A percentile compares a stretch with the other conserved stretches of the same genome.
These are phyloP conservation scores for Aegotheles bennettii DNA, from an alignment of 2,113 vertebrate genomes.

Conservation along the genomic window DNA sequence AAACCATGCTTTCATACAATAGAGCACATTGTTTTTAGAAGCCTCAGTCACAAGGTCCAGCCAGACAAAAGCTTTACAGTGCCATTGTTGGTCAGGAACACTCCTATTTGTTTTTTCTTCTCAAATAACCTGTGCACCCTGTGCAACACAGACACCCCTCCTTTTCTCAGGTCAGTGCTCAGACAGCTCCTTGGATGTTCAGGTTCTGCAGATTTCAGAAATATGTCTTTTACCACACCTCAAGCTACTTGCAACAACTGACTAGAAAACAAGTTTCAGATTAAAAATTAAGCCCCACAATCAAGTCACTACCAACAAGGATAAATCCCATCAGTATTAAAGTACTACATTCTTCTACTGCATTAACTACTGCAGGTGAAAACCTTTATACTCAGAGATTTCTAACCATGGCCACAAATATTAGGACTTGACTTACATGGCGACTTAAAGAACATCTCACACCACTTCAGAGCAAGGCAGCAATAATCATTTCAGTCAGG, in stretches of 20 bases:
- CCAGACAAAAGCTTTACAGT: background rate
- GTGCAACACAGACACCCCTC: background rate
- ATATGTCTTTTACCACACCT: background rate
- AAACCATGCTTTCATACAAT: background rate
- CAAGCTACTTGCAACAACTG: background rate
- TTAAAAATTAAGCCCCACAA: background rate
- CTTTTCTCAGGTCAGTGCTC: background rate
- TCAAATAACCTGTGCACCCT: background rate
- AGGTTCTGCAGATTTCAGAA: background rate
- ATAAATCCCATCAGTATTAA: background rate
- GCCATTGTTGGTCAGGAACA: background rate
- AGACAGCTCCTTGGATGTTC: background rate
- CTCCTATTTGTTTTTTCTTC: background rate
- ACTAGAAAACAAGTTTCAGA: background rate
- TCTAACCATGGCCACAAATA: background rate
- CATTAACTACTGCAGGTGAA: background rate
- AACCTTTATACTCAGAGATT: background rate
- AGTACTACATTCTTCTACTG: background rate
- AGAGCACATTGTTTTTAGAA: background rate
- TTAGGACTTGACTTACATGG: background rate
- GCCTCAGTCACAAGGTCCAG: background rate
- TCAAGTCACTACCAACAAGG: fast-evolving
- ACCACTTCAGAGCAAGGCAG: background rate
- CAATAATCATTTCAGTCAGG: background rate
- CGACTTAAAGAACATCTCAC: background rate